Evolutionary conservation across 1,140 invertebrate genomes (phyloP), one percentile per base, ranked within the genome.

Genomic region (Drosophila varians): DNA sequence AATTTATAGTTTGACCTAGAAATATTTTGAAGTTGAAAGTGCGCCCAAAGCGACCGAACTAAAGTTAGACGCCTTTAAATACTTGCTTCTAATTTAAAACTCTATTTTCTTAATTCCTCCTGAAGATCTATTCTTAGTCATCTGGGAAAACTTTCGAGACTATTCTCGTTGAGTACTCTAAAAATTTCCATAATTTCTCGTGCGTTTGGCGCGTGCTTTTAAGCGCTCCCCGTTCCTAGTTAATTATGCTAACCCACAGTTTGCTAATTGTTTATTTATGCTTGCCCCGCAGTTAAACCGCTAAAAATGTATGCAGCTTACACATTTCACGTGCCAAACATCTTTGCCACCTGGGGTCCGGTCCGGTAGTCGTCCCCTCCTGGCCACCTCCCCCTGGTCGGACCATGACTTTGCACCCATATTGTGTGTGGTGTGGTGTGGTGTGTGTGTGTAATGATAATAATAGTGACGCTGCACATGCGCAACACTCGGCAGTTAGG

Each of bases 401-500:
- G 34, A 64, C 60, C 79, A 86, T 87, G 82, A 86, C 80, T 86
- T 60, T 70, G 80, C 80, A 75, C 60, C 60, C 54, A n/a, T n/a
- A n/a, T n/a, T n/a, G n/a, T n/a, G n/a, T n/a, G n/a, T n/a, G n/a
- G n/a, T n/a, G n/a, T n/a, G n/a, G 23, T 36, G 28, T 34, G 53
- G 9, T 9, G 66, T 58, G 60, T 86, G 55, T 61, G 58, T 55
- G 66, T 74, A 78, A 80, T 80, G 84, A 86, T 89, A 83, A 89
- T 89, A 79, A 80, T 77, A 73, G 60, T 89, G 86, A 89, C 86
- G 80, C 58, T 89, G 86, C 86, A 86, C 80, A 89, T 89, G 86
- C 86, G 86, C 86, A 60, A 48, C 55, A 26, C 28, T 48, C 45
- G 74, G 64, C 72, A 79, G 77, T 82, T 87, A 87, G 77, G 82